phyloP scores from a whole-genome alignment of 2,797 vertebrate genomes.

The Pteropus rufus region DNA sequence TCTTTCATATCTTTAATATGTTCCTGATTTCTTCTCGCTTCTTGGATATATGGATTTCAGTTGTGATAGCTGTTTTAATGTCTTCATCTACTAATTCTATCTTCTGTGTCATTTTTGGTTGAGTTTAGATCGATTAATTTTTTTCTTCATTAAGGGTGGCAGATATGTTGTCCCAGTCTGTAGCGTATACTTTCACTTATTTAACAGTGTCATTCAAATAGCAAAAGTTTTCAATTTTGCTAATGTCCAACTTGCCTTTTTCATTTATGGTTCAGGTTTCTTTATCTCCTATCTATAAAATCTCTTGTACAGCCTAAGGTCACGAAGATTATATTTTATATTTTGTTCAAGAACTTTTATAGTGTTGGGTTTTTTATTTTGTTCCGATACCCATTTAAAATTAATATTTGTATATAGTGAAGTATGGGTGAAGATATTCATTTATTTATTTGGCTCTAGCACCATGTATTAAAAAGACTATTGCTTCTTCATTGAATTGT shows the following conservation, averaged over 20 bases:
- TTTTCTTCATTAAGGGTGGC: background rate
- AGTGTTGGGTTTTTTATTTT: background rate
- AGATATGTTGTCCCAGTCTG: conserved; percentile 12
- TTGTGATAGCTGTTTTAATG: background rate
- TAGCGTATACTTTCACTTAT: conserved; percentile 9
- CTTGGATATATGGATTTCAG: background rate
- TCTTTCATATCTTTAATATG: background rate
- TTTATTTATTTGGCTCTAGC: background rate
- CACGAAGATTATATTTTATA: background rate
- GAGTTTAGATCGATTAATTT: conserved; percentile 6
- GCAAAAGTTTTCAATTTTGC: background rate
- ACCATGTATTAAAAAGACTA: background rate
- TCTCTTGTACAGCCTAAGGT: background rate
- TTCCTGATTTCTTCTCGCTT: background rate
- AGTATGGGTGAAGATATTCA: background rate
- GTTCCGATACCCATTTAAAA: background rate
- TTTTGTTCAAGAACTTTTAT: conserved; percentile 1
- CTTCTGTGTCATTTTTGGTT: conserved; percentile 1
- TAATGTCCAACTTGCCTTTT: conserved; percentile 1
- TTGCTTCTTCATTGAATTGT: background rate
- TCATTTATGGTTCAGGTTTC: background rate
- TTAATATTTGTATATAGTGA: background rate
- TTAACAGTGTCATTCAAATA: background rate
- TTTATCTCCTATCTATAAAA: background rate
- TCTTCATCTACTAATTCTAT: background rate